Evolutionary conservation across 2,797 vertebrate genomes (phyloP).

Genomic region (Streptopelia turtur): DNA sequence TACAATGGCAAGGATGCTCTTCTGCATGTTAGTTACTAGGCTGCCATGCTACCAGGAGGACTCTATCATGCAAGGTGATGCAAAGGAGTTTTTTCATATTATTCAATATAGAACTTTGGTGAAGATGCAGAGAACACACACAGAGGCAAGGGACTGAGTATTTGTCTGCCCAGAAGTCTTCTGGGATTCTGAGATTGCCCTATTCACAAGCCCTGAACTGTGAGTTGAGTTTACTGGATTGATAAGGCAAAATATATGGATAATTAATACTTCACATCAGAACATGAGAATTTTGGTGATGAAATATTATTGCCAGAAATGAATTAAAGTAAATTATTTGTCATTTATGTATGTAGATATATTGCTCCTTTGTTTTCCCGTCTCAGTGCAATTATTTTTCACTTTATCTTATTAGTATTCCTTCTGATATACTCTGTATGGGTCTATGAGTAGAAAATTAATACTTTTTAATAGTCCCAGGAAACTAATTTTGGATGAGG

Average conservation of each 20-base stretch:
- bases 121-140: neutral
- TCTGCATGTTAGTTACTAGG: neutral
- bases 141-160: neutral
- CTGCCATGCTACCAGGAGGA: neutral
- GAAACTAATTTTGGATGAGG: neutral
- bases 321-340: neutral
- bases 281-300: neutral
- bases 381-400: neutral
- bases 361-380: neutral
- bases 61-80: neutral
- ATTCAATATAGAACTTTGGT: neutral
- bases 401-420: neutral
- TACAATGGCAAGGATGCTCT: rapidly evolving
- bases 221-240: neutral
- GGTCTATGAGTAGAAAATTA: neutral
- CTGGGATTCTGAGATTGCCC: neutral
- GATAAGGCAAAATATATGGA: neutral
- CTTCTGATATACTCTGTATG: neutral
- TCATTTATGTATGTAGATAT: neutral
- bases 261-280: neutral
- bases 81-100: neutral
- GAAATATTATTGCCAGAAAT: neutral
- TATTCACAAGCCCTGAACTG: neutral
- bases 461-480: neutral
- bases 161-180: neutral